A percentile compares a stretch with the other conserved stretches of the same genome.
Conservation (phyloP, 2,113 vertebrate genomes). For the Psittacara wagleri region DNA sequence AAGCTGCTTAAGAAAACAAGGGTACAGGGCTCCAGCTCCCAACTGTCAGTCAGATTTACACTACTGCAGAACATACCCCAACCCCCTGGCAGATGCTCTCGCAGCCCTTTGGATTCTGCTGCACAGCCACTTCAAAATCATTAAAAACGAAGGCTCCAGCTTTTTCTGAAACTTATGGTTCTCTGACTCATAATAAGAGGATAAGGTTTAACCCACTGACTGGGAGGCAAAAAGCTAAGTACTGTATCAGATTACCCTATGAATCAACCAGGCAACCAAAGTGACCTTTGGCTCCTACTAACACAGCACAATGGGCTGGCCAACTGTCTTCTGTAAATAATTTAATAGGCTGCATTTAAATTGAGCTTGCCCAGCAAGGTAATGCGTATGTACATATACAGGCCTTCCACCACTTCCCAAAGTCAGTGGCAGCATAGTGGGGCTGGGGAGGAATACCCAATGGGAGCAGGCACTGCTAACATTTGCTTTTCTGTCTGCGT, state of each 20-base stretch:
- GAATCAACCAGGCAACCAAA: constrained; percentile 62
- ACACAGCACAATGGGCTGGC: constrained; percentile 57
- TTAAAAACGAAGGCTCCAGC: constrained; percentile 16
- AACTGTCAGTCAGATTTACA: neutral
- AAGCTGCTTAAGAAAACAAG: neutral
- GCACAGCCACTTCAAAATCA: constrained; percentile 16
- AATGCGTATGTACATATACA: neutral
- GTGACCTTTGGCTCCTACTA: constrained; percentile 71
- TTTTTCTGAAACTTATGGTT: constrained; percentile 48
- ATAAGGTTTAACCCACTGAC: constrained; percentile 49
- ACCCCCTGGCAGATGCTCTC: neutral
- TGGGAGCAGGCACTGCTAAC: neutral
- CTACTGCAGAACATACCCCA: neutral
- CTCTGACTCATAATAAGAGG: constrained; percentile 58
- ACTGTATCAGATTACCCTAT: constrained; percentile 69
- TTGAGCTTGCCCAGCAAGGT: constrained; percentile 21
- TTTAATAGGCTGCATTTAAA: constrained; percentile 73
- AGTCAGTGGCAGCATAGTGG: neutral
- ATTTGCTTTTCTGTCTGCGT: neutral
- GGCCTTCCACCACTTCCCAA: neutral
- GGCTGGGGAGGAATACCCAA: neutral
- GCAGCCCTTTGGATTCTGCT: neutral
- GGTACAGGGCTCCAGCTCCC: neutral
- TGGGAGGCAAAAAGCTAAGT: constrained; percentile 43
- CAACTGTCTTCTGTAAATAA: constrained; percentile 83